A percentile compares a stretch with the other conserved stretches of the same genome.
These are phyloP conservation scores for Bergia puertoricense DNA, from an alignment of 92 coral and sea anemone genomes.

Conservation along the genomic window DNA sequence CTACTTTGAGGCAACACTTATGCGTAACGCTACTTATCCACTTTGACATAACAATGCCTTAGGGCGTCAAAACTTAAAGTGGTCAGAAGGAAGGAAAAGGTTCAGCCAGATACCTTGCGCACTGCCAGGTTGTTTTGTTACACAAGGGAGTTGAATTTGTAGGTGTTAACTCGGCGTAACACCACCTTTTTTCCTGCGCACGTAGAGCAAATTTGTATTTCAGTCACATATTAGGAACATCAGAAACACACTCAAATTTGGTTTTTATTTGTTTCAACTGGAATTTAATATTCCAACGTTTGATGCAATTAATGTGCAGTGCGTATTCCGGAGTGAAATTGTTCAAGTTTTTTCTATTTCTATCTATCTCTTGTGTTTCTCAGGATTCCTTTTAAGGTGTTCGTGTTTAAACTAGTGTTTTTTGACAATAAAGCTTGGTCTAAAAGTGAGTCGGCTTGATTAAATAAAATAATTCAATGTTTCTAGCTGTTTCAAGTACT, in stretches of 20 bases:
- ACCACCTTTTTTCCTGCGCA: neutral
- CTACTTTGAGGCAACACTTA: neutral
- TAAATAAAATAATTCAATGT: no score
- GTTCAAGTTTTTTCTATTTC: no score
- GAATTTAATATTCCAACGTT: no score
- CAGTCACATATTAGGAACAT: neutral
- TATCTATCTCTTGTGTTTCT: no score
- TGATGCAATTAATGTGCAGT: neutral
- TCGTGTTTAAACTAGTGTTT: no score
- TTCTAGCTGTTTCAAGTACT: neutral
- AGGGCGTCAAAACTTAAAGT: neutral
- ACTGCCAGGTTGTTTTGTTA: neutral
- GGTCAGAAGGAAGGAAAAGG: neutral
- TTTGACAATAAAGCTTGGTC: no score
- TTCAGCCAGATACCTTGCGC: neutral
- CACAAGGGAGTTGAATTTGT: neutral
- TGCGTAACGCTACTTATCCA: neutral
- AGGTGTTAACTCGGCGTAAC: neutral
- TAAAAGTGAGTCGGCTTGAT: neutral
- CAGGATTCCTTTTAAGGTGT: no score
- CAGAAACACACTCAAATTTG: neutral
- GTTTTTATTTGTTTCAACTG: neutral
- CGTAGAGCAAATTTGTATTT: neutral
- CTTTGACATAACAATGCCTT: neutral
- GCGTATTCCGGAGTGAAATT: neutral